phyloP scores from a whole-genome alignment of 2,113 vertebrate genomes.

The Grantiella picta region DNA sequence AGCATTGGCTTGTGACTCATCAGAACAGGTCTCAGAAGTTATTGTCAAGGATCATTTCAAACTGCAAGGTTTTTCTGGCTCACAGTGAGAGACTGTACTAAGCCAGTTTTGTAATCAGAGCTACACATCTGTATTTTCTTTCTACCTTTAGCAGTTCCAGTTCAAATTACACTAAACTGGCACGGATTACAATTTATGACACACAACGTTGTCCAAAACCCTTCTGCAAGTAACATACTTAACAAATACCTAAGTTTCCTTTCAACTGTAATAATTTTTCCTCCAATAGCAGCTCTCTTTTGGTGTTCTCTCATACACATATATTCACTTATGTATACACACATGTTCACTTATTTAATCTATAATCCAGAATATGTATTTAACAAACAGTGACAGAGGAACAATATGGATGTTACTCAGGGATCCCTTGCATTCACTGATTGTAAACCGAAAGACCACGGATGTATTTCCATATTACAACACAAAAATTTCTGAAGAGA shows the following conservation, averaged over 20 bases:
- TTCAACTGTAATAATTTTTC: neutral
- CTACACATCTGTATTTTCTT: neutral
- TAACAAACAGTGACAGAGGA: neutral
- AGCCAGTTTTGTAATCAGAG: neutral
- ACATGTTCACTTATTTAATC: neutral
- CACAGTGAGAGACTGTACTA: neutral
- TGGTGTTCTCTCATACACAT: neutral
- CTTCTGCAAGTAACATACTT: neutral
- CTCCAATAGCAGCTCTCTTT: neutral
- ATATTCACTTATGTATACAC: rapidly evolving
- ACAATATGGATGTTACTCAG: neutral
- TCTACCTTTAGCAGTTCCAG: neutral
- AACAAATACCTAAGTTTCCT: neutral
- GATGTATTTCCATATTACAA: neutral
- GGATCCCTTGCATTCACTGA: neutral
- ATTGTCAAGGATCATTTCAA: neutral
- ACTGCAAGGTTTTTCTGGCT: neutral
- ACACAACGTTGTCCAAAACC: neutral
- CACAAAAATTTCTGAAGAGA: neutral
- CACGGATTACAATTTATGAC: neutral
- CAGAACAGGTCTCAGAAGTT: neutral
- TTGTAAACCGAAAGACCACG: neutral
- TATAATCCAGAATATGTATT: rapidly evolving
- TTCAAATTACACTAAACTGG: neutral
- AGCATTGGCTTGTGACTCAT: neutral